A percentile compares a stretch with the other conserved stretches of the same genome.
These are phyloP conservation scores for Papilio glaucus DNA, from an alignment of 1,140 invertebrate genomes.

Conservation along the genomic window DNA sequence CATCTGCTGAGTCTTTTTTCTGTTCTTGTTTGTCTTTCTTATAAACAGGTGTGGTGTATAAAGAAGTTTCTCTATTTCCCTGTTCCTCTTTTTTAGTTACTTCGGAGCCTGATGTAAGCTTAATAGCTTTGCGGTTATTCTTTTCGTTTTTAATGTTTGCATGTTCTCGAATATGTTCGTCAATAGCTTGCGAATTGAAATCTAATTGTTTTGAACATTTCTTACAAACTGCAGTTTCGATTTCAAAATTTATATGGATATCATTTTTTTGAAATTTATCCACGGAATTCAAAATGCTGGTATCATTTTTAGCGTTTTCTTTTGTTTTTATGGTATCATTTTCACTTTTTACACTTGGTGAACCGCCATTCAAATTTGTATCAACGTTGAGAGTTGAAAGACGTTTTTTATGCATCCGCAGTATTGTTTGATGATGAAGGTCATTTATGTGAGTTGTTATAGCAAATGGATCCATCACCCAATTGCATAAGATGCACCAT, in stretches of 20 bases:
- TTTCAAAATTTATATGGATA: constrained; percentile 47
- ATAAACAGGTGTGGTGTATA: constrained; percentile 19
- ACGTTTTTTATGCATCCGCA: constrained; percentile 45
- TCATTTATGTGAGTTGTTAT: constrained; percentile 36
- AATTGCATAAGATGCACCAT: constrained; percentile 47
- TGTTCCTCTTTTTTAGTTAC: constrained; percentile 13
- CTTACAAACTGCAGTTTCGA: constrained; percentile 43
- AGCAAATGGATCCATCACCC: constrained; percentile 20
- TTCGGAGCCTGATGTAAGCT: not conserved
- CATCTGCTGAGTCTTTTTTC: not conserved
- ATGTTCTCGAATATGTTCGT: constrained; percentile 49
- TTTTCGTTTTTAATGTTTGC: constrained; percentile 21
- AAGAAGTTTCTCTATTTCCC: constrained; percentile 11
- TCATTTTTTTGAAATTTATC: constrained; percentile 43
- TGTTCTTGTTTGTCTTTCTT: constrained; percentile 1
- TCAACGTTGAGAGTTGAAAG: constrained; percentile 33
- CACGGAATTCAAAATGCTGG: constrained; percentile 39
- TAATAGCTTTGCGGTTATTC: constrained; percentile 30
- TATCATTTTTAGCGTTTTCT: not conserved
- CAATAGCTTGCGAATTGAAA: constrained; percentile 41
- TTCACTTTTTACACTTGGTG: not conserved
- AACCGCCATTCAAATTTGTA: constrained; percentile 15
- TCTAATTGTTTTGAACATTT: constrained; percentile 46
- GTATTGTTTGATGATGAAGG: constrained; percentile 43
- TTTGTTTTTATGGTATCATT: not conserved